phyloP scores from a whole-genome alignment of 2,113 vertebrate genomes.

The human (Homo sapiens) region DNA sequence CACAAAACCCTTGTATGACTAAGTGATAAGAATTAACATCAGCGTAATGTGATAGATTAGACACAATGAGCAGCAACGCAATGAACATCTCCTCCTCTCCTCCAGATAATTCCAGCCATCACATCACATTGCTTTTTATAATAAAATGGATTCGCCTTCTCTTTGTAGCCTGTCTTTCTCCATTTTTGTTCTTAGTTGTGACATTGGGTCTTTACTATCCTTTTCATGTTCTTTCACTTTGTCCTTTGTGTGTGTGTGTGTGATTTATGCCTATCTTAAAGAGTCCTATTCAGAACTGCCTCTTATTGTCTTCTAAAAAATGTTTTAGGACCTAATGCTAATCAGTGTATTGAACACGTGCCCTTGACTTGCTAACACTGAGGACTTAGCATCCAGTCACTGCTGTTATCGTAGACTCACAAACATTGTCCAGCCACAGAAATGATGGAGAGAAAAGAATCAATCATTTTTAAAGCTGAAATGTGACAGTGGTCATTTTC shows the following conservation, averaged over 20 bases:
- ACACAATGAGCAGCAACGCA: not conserved
- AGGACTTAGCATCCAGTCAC: not conserved
- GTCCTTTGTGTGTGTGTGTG: not conserved
- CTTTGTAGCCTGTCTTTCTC: not conserved
- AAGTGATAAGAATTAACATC: not conserved
- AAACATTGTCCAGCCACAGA: constrained; percentile 33
- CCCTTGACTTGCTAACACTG: constrained; percentile 23
- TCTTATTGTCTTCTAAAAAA: not conserved
- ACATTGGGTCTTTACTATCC: not conserved
- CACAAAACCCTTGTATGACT: not conserved
- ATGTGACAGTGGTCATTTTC: constrained; percentile 77
- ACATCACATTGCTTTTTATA: not conserved
- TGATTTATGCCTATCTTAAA: not conserved
- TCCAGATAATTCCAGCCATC: not conserved
- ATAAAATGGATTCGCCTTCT: not conserved
- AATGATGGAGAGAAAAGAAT: constrained; percentile 59
- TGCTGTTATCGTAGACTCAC: not conserved
- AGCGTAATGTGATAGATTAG: not conserved
- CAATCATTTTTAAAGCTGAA: constrained; percentile 52
- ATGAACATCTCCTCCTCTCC: not conserved
- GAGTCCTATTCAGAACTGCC: not conserved
- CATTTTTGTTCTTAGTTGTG: not conserved
- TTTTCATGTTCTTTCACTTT: not conserved
- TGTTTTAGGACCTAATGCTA: not conserved
- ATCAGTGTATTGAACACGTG: not conserved